Evolutionary conservation across 2,797 vertebrate species (phyloP).

Genomic region (Micrastur ruficollis): DNA sequence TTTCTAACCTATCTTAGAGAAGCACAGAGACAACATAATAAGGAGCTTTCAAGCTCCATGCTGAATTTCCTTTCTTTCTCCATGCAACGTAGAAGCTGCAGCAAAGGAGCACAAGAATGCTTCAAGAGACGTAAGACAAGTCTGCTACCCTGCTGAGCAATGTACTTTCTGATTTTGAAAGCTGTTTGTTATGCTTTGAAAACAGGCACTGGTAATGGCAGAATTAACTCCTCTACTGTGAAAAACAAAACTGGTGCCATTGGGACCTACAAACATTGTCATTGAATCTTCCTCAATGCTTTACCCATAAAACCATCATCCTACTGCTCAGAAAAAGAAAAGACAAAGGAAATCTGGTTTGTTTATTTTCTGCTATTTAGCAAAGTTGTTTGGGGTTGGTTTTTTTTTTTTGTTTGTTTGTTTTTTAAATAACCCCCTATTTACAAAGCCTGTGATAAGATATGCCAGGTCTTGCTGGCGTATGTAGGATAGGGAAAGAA

Average conservation of each 20-base stretch:
- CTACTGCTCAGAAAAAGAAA: not conserved
- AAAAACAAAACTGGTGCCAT: not conserved
- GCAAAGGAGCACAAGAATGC: not conserved
- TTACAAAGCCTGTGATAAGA: not conserved
- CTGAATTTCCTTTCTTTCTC: not conserved
- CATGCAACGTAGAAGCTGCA: not conserved
- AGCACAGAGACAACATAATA: not conserved
- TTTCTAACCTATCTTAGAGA: not conserved
- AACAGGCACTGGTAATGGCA: not conserved
- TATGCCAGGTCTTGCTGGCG: not conserved
- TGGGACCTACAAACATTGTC: not conserved
- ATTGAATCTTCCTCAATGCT: not conserved
- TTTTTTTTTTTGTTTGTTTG: too few relatives aligned
- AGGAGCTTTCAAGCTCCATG: not conserved
- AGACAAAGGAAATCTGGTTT: not conserved
- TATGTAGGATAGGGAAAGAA: not conserved
- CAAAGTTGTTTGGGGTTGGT: not conserved
- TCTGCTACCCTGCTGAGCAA: not conserved
- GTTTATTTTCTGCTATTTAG: not conserved
- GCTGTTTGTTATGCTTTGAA: not conserved
- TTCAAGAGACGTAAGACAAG: not conserved
- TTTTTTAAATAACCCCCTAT: not conserved
- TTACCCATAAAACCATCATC: not conserved
- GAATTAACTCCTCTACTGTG: not conserved
- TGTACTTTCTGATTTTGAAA: not conserved